Evolutionary conservation across 2,888 invertebrate genomes (phyloP).

Genomic region (Drosophila parthenogenetica): DNA sequence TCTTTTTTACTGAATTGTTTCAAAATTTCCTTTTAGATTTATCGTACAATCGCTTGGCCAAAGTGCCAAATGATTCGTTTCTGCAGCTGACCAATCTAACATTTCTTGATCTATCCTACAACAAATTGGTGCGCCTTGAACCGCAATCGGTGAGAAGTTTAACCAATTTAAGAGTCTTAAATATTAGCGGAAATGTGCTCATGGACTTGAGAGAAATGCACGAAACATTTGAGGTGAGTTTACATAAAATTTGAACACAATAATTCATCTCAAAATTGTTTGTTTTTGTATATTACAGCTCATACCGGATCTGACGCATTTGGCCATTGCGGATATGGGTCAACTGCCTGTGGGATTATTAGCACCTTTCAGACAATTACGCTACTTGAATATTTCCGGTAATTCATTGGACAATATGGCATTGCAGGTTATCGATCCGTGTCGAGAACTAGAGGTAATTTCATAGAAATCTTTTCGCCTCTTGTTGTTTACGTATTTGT

Average conservation of each 20-base stretch:
- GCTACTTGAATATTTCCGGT: conserved; percentile 90
- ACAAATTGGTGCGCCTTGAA: conserved; percentile 90
- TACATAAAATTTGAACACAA: neutral
- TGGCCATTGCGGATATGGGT: conserved; percentile 85
- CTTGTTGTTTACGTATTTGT: conserved; percentile 42
- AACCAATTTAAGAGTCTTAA: conserved; percentile 87
- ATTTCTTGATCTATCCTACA: conserved; percentile 91
- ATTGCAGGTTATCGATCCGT: conserved; percentile 84
- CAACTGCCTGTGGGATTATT: conserved; percentile 84
- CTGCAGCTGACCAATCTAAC: conserved; percentile 89
- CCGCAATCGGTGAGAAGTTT: conserved; percentile 85
- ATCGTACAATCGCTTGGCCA: conserved; percentile 90
- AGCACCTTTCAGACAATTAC: conserved; percentile 86
- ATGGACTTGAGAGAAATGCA: conserved; percentile 84
- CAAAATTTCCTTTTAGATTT: conserved; percentile 84
- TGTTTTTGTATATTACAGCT: conserved; percentile 65
- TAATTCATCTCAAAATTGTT: neutral
- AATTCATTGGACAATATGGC: conserved; percentile 87
- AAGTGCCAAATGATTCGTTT: conserved; percentile 91
- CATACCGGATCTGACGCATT: conserved; percentile 83
- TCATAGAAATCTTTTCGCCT: neutral
- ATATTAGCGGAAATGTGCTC: conserved; percentile 89
- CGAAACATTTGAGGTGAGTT: conserved; percentile 83
- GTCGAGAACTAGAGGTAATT: conserved; percentile 84
- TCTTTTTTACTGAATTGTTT: conserved; percentile 18